Base-by-base conservation (phyloP, 2,113 vertebrate species). In the Triplophysa siluroides region DNA sequence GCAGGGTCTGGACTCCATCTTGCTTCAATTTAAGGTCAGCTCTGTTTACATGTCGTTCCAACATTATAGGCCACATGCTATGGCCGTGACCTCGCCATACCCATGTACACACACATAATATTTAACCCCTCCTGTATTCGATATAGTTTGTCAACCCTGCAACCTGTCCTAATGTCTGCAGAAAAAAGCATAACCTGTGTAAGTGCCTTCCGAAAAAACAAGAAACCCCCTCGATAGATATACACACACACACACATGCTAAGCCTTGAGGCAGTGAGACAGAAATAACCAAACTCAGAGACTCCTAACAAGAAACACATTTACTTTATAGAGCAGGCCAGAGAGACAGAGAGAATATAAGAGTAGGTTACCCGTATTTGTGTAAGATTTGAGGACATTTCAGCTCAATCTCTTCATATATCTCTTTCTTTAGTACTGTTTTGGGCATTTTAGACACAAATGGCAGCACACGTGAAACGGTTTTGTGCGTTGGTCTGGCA, bases 281-380 rank as follows among this genome's bases (percentile, higher is more conserved):
- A 80, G 75, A 83, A 85, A 85, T 83, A 85, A 82, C 81, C 78
- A 78, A 75, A 78, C 84, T 86, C 81, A 23, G 33, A 56, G 84
- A 71, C 74, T 70, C 58, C 69, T 81, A 68, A 87, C 81, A 63
- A 83, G 69, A 79, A 82, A 56, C 56, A 66, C 74, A 76, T 68
- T 82, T 77, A 43, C 23, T 78, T 82, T 76, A 63, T 23, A 56
- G 43, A 76, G 21, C 13, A 50, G 23, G 60, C 47, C 47, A 71
- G 67, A 77, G 16, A 18, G 66, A 56, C 19, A 84, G 54, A 68
- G 75, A 63, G 61, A 65, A 29, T 41, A 5, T 33, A 26, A 21
- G 54, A 61, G 38, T 45, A 21, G 3, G 13, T 47, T 75, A 62
- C 41, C 58, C 72, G 8, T 75, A 41, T 74, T 75, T 45, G 45